A percentile compares a stretch with the other conserved stretches of the same genome.
These are phyloP conservation scores for Myiothlypis coronata DNA, from an alignment of 2,797 vertebrate species.

Conservation along the genomic window DNA sequence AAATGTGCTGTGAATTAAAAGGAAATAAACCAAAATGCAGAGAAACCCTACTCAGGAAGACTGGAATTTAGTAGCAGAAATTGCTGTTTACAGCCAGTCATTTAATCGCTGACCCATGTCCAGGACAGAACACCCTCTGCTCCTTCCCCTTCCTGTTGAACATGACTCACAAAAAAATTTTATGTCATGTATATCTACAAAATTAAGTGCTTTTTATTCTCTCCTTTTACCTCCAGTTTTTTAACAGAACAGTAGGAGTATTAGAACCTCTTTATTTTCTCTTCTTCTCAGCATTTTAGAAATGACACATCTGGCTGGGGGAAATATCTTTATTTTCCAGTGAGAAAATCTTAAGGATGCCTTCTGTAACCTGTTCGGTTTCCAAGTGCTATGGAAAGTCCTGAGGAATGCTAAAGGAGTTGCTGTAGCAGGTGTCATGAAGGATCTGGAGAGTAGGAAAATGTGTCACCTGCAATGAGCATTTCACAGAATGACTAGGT, in stretches of 20 bases:
- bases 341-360: background rate
- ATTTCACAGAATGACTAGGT: background rate
- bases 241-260: background rate
- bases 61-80: background rate
- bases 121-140: accelerated
- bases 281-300: background rate
- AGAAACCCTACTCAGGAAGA: background rate
- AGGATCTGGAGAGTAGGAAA: background rate
- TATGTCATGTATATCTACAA: background rate
- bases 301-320: background rate
- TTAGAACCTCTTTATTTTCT: background rate
- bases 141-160: background rate
- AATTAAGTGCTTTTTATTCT: background rate
- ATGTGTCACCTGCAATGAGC: background rate
- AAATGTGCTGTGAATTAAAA: constrained; percentile 42
- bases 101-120: background rate
- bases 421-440: background rate
- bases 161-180: background rate
- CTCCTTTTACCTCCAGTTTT: background rate
- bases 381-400: background rate
- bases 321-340: background rate
- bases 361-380: background rate
- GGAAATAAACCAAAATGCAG: constrained; percentile 34
- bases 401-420: background rate
- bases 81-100: background rate